Conservation (phyloP, 2,888 invertebrate species). For the Cataglyphis livida region DNA sequence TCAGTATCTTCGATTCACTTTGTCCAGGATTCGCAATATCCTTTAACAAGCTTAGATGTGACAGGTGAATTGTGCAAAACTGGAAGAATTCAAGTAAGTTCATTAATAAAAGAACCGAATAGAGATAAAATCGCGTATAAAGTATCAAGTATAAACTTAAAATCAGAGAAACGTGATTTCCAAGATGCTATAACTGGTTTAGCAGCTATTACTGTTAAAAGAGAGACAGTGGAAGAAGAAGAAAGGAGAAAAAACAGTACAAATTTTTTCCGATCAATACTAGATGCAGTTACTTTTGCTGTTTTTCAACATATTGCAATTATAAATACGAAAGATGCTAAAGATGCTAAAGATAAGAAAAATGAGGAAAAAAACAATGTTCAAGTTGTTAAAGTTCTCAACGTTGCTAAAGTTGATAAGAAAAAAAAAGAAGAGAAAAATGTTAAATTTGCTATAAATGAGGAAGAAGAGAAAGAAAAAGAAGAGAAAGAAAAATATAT, state of each 20-base stretch:
- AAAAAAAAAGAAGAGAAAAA: too few species aligned
- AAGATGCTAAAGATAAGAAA: not conserved
- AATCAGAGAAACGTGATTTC: not conserved
- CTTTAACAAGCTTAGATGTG: not conserved
- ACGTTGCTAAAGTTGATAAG: too few species aligned
- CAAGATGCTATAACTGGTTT: not conserved
- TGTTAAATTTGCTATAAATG: not conserved
- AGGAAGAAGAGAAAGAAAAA: too few species aligned
- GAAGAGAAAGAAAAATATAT: too few species aligned
- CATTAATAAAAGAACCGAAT: not conserved
- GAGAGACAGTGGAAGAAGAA: not conserved
- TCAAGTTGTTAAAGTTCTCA: not conserved
- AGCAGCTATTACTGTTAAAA: too few species aligned
- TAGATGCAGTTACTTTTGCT: not conserved
- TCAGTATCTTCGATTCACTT: not conserved
- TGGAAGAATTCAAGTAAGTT: not conserved
- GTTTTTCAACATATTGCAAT: not conserved
- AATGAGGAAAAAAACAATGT: not conserved
- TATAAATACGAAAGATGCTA: not conserved
- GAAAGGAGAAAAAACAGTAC: not conserved
- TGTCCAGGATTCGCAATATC: not conserved
- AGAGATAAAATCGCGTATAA: not conserved
- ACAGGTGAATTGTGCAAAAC: not conserved
- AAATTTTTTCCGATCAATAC: not conserved
- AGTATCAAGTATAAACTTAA: not conserved